Base-by-base conservation (phyloP, 2,113 vertebrate species). In the Epinephelus moara region DNA sequence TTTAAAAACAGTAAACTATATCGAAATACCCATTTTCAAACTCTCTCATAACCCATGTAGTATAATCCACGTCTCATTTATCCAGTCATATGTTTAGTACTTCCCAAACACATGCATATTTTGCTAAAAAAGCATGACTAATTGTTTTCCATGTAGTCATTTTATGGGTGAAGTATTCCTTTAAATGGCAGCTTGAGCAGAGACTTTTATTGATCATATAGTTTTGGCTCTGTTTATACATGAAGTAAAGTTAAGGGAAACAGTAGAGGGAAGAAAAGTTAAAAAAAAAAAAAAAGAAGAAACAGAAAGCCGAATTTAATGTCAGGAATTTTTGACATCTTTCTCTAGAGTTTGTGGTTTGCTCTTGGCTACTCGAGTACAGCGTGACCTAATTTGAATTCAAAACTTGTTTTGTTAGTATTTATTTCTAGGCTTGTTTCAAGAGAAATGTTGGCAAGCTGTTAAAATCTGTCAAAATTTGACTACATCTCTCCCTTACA, bases 401-500 rank as follows among this genome's bases (percentile, higher is more conserved):
- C 18, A 71, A 61, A 85, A 72, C 70, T 75, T 77, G 25, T 60
- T 33, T 7, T 55, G 42, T 27, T 75, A 52, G 27, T 86, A 47
- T 61, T 70, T 86, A 79, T 85, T 70, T 63, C 19, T 74, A 14
- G 63, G 1, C 49, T 80, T 85, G 18, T 90, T 85, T 83, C 12
- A 47, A 52, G 53, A 70, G 66, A 78, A 78, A 80, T 68, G 30
- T 80, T 78, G 80, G 82, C 70, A 88, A 87, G 80, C 56, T 92
- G 91, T 93, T 90, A 56, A 85, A 91, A 83, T 91, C 72, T 89
- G 85, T 90, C 77, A 90, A 86, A 75, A 89, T 84, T 81, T 53
- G 56, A 88, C 75, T 70, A 61, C 59, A 80, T 79, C 62, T 78
- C 69, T 70, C 66, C 71, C 45, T 81, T 64, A 56, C n/a, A 61